These are phyloP conservation scores for Hydrocynus forskahlii DNA, from an alignment of 2,797 vertebrate genomes.

Conservation along the genomic window DNA sequence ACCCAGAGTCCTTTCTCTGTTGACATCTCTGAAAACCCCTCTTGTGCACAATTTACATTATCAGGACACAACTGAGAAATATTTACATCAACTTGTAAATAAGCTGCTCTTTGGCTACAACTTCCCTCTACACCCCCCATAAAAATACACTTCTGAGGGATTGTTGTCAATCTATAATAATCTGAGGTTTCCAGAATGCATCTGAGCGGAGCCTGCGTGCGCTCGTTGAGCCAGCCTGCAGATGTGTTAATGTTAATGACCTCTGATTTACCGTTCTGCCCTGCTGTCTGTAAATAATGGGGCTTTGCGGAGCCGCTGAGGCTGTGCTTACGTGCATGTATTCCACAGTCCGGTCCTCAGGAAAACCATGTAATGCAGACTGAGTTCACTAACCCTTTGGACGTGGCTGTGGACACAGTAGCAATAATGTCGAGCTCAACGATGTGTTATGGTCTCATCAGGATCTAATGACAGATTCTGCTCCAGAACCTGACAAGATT, in stretches of 20 bases:
- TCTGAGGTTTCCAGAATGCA: neutral
- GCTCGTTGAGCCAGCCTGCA: constrained; percentile 25
- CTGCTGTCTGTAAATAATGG: constrained; percentile 53
- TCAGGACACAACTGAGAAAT: constrained; percentile 54
- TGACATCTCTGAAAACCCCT: constrained; percentile 48
- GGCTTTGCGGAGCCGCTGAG: constrained; percentile 22
- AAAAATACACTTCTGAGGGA: constrained; percentile 35
- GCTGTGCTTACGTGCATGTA: constrained; percentile 29
- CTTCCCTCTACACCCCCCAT: constrained; percentile 11
- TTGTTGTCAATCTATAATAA: constrained; percentile 4
- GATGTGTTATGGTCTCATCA: neutral
- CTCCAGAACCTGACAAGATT: neutral
- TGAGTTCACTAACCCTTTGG: constrained; percentile 5
- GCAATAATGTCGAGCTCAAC: neutral
- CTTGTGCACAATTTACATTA: constrained; percentile 60
- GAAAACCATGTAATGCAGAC: constrained; percentile 8
- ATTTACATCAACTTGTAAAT: constrained; percentile 66
- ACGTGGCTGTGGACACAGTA: neutral
- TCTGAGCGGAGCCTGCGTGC: constrained; percentile 24
- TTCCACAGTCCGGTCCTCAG: neutral
- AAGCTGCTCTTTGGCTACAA: constrained; percentile 46
- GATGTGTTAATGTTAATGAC: constrained; percentile 49
- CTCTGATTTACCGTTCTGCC: constrained; percentile 43
- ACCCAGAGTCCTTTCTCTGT: constrained; percentile 16
- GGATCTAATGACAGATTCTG: neutral